phyloP scores from a whole-genome alignment of 2,888 invertebrate species.

The Pachycephus smyrnensis region DNA sequence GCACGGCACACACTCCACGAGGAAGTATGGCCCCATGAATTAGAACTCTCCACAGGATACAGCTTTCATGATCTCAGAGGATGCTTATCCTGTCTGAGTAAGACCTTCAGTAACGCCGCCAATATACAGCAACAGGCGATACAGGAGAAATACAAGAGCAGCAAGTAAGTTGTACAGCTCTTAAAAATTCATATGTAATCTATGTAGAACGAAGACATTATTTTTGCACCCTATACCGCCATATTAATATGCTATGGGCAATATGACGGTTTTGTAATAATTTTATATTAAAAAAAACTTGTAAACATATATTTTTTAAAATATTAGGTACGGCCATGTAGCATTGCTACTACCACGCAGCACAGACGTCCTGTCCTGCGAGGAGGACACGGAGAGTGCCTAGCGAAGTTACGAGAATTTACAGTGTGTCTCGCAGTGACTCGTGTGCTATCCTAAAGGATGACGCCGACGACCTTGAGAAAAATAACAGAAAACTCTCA shows the following conservation, averaged over 20 bases:
- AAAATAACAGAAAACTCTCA: not conserved
- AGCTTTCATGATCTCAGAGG: constrained; percentile 74
- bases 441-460: not conserved
- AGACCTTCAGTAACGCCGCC: constrained; percentile 77
- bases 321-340: constrained; percentile 57
- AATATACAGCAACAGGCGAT: constrained; percentile 84
- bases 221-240: not conserved
- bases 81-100: constrained; percentile 77
- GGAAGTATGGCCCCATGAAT: constrained; percentile 76
- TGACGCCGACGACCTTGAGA: not conserved
- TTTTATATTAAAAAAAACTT: not conserved
- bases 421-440: not conserved
- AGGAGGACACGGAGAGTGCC: constrained; percentile 58
- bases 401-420: constrained; percentile 27
- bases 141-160: constrained; percentile 87
- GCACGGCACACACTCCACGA: constrained; percentile 80
- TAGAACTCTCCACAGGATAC: constrained; percentile 79
- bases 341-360: constrained; percentile 59
- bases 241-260: not conserved
- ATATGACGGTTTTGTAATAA: not conserved
- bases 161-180: constrained; percentile 69
- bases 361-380: constrained; percentile 50
- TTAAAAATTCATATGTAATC: not conserved
- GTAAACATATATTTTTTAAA: constrained; percentile 14
- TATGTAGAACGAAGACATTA: not conserved